Percentiles rank a stretch among this genome's conserved stretches.
Conservation (phyloP, 2,888 invertebrate genomes). For the Lasiommata megera region DNA sequence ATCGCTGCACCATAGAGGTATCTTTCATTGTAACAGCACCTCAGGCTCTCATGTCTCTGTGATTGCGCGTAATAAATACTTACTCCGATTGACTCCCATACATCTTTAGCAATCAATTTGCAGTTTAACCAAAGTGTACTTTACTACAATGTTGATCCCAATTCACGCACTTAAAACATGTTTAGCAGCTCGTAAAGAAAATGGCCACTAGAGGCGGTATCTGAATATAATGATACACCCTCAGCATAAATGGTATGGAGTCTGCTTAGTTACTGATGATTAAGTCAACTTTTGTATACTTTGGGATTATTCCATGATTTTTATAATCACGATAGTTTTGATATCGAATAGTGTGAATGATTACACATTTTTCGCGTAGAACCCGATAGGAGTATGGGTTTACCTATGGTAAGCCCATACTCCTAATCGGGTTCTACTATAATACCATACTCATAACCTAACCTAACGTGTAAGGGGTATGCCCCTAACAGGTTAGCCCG, state of each 20-base stretch:
- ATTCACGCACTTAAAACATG: slow-evolving; percentile 1
- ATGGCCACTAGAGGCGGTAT: neutral
- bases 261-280: neutral
- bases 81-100: neutral
- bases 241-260: neutral
- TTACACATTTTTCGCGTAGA: too few species aligned
- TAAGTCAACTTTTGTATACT: too few species aligned
- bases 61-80: neutral
- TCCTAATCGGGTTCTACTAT: too few species aligned
- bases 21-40: neutral
- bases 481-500: too few species aligned
- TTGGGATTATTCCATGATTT: too few species aligned
- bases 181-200: slow-evolving; percentile 1
- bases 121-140: neutral
- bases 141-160: neutral
- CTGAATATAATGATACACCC: neutral
- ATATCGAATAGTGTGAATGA: too few species aligned
- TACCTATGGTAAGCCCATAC: too few species aligned
- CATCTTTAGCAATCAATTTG: neutral
- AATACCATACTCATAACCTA: too few species aligned
- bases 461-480: too few species aligned
- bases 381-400: too few species aligned
- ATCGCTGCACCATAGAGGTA: too few species aligned
- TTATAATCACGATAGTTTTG: too few species aligned
- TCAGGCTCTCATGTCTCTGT: neutral